These are phyloP conservation scores for Harpagoxenus sublaevis DNA, from an alignment of 2,888 invertebrate species.

Conservation along the genomic window DNA sequence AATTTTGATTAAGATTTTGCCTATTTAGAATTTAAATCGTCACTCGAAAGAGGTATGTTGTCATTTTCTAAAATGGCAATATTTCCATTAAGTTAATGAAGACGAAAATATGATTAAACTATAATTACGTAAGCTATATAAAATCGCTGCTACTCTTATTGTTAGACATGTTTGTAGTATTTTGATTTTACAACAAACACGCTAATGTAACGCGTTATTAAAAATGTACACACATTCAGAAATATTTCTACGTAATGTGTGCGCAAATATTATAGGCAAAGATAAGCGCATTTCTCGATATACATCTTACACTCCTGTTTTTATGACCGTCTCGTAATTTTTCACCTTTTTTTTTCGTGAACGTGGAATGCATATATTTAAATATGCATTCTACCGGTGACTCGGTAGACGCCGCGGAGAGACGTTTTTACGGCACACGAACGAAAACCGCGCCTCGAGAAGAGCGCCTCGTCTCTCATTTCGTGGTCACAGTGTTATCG, in stretches of 20 bases:
- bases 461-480: slow-evolving; percentile 23
- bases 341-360: slow-evolving; percentile 1
- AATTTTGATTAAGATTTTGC: not conserved
- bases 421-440: slow-evolving; percentile 25
- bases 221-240: not conserved
- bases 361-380: slow-evolving; percentile 37
- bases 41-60: not conserved
- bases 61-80: not conserved
- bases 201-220: not conserved
- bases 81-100: slow-evolving; percentile 2
- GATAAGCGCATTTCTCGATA: not conserved
- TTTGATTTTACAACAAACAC: slow-evolving; percentile 14
- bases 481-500: slow-evolving; percentile 48
- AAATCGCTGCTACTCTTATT: not conserved
- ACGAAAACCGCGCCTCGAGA: slow-evolving; percentile 48
- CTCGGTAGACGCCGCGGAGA: not conserved
- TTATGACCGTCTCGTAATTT: slow-evolving; percentile 19
- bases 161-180: too few relatives aligned
- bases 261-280: not conserved
- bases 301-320: slow-evolving; percentile 6
- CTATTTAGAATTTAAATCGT: not conserved
- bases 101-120: slow-evolving; percentile 12
- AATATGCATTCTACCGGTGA: not conserved
- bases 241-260: not conserved
- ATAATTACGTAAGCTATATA: not conserved